phyloP scores from a whole-genome alignment of 2,113 vertebrate species.

The Cichladusa arquata region DNA sequence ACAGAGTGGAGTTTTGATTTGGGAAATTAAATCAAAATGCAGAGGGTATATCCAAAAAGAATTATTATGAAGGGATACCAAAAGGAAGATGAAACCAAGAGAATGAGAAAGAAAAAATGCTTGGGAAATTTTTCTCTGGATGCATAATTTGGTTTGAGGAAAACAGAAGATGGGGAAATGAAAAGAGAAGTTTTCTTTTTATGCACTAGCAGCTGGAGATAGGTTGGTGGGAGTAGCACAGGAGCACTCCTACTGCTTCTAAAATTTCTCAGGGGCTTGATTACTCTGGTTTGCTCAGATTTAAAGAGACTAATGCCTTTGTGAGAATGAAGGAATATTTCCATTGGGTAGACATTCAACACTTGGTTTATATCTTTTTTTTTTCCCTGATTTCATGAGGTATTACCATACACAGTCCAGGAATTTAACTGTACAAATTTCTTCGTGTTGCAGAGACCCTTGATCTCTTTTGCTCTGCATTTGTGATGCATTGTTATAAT shows the following conservation, averaged over 20 bases:
- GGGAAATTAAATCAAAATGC: conserved; percentile 10
- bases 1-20: not conserved
- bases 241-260: not conserved
- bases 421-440: not conserved
- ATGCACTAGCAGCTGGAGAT: not conserved
- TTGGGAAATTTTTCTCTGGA: not conserved
- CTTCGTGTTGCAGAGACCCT: not conserved
- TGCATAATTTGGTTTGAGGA: not conserved
- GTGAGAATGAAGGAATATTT: not conserved
- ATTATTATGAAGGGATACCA: not conserved
- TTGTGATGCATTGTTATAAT: not conserved
- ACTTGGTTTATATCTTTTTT: not conserved
- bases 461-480: not conserved
- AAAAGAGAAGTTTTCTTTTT: not conserved
- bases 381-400: not conserved
- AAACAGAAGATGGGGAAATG: not conserved
- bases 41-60: not conserved
- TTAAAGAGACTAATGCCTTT: not conserved
- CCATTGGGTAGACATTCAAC: not conserved
- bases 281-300: not conserved
- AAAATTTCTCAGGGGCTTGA: not conserved
- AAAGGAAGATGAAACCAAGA: not conserved
- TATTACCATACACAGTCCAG: not conserved
- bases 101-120: not conserved
- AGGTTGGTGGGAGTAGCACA: not conserved